Conservation (phyloP, 2,888 invertebrate species). For the Bombyx huttoni region DNA sequence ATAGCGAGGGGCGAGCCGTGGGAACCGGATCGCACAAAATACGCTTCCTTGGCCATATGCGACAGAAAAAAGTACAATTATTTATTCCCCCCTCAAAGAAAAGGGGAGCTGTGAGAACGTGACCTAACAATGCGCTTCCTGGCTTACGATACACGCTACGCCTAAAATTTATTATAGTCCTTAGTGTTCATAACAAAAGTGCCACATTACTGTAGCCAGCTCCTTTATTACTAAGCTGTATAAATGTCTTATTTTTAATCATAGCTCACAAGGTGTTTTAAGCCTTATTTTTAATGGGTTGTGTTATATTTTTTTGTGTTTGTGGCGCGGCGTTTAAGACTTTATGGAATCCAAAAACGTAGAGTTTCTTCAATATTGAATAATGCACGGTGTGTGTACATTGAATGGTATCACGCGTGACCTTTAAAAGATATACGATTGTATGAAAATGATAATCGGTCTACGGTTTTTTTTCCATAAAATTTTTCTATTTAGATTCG, state of each 20-base stretch:
- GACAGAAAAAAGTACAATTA: slow-evolving; percentile 73
- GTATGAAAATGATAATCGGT: slow-evolving; percentile 68
- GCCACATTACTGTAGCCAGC: slow-evolving; percentile 34
- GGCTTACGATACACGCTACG: slow-evolving; percentile 56
- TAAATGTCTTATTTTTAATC: slow-evolving; percentile 36
- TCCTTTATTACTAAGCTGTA: slow-evolving; percentile 33
- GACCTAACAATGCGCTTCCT: slow-evolving; percentile 72
- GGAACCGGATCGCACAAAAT: slow-evolving; percentile 66
- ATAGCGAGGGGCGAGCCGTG: slow-evolving; percentile 66
- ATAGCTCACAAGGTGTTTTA: slow-evolving; percentile 13
- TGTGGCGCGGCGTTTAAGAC: slow-evolving; percentile 8
- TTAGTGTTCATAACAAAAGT: slow-evolving; percentile 33
- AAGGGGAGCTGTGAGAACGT: slow-evolving; percentile 72
- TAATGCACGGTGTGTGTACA: slow-evolving; percentile 36
- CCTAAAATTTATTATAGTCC: slow-evolving; percentile 38
- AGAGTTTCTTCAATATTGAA: slow-evolving; percentile 52
- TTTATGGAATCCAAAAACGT: slow-evolving; percentile 23
- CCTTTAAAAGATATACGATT: slow-evolving; percentile 56
- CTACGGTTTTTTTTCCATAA: slow-evolving; percentile 5
- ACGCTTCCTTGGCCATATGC: slow-evolving; percentile 70
- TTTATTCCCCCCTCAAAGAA: slow-evolving; percentile 70
- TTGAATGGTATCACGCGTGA: slow-evolving; percentile 66
- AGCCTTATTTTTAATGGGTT: slow-evolving; percentile 13
- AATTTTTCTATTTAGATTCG: not conserved
- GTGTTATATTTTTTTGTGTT: slow-evolving; percentile 14